Evolutionary conservation across 2,113 vertebrate genomes (phyloP), one percentile per base, ranked within the genome.

Genomic region (Lanius ludovicianus): DNA sequence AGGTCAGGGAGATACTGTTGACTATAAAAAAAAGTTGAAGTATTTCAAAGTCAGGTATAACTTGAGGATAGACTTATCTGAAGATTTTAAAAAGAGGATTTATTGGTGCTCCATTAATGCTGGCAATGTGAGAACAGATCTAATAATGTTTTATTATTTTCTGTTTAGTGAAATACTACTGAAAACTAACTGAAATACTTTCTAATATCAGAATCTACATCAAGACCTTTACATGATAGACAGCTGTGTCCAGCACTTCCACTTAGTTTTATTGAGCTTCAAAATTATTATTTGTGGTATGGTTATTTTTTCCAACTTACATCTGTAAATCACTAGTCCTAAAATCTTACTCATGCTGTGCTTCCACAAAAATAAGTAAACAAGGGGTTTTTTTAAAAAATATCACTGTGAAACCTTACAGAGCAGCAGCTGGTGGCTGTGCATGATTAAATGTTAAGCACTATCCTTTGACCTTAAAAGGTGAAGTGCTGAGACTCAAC

Each of bases 281-380:
- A 62, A 39, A 83, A 65, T 62, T 25, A 41, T 37, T 80, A 15
- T 33, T 57, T 69, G 2, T 81, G 7, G 1, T 76, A 79, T 12
- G 27, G 0, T 7, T 42, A 62, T 63, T 35, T 25, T 10, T 1
- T 0, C 7, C 21, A 63, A 27, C 3, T n/a, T 79, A 52, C 10
- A 15, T 30, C 10, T 79, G 14, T 47, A 56, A 62, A 44, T 33
- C 13, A 28, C 64, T 27, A 70, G 5, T 39, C 13, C 14, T 47
- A 57, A 90, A 57, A 76, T 52, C 7, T 67, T 6, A 39, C 67
- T 79, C 33, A 30, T 44, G 6, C 3, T 49, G 30, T 67, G 6
- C 5, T 67, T 75, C 33, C 9, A 53, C 35, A 67, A 83, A 83
- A 75, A 83, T 41, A 2, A 52, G 14, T 28, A 74, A 65, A 44